Evolutionary conservation across 2,888 invertebrate genomes (phyloP), one percentile per base, ranked within the genome.

Genomic region (Endomychus coccineus): DNA sequence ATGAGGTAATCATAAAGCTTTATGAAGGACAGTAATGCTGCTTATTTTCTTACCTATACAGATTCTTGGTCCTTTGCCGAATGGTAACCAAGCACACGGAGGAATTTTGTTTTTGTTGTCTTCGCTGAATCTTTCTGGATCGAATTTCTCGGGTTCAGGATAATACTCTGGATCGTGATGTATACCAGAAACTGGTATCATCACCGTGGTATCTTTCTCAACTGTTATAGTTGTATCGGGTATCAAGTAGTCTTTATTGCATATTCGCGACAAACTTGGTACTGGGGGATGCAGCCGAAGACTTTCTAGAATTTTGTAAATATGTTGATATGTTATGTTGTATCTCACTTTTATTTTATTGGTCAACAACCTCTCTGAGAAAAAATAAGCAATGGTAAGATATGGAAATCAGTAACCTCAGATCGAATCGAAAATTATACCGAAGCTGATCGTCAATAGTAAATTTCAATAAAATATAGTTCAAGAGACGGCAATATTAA

Each of bases 221-320:
- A 67, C 43, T 1, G 46, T 41, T 1, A 58, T 32, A 3, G 58
- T 45, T 1, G 54, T 55, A 9, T 45, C 54, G 1, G 62, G 60
- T 7, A 64, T 25, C 3, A 30, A 36, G 43, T 58, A 65, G n/a
- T 42, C 36, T 40, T 50, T 45, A 7, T 46, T 49, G 34, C 51
- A 50, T 16, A 40, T 14, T 19, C 57, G 41, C 11, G 40, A 30
- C 10, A 56, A 10, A 2, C 50, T 25, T 2, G 52, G 36, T 4
- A 55, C 48, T 3, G 61, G 56, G n/a, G 66, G 61, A 37, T 59
- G 58, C 33, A 58, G 50, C 16, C 67, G 45, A n/a, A 66, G 48
- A 1, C 62, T 59, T 51, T 67, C 66, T 59, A n/a, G n/a, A n/a
- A n/a, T n/a, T n/a, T n/a, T n/a, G n/a, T n/a, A n/a, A n/a, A n/a